Base-by-base conservation (phyloP, 1,140 invertebrate genomes). In the Lutraria rhynchaena region DNA sequence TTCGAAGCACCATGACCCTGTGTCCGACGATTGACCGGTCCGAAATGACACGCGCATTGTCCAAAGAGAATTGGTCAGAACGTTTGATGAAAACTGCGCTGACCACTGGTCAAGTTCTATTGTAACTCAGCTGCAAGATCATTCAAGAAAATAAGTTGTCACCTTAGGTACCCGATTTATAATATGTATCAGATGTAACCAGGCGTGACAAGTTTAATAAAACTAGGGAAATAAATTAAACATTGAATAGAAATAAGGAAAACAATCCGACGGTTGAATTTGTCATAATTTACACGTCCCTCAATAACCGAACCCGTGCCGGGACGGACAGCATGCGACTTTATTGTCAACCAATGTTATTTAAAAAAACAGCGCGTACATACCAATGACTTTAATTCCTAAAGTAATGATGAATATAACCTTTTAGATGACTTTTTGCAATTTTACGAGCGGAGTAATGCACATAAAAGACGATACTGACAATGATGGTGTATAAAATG, bases 11-110 rank as follows among this genome's bases (percentile, higher is more conserved):
- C 37, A 37, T 75, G 73, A 75, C 73, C 73, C 41, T 61, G 58
- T 75, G 73, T 75, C 73, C 73, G 55, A 15, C n/a, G 19, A 75
- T n/a, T 75, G 73, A 75, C 73, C 73, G 73, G 73, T 75, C 73
- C 73, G 73, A 75, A 75, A 75, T 75, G 73, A 60, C 73, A 61
- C 57, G 41, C 44, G 55, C 58, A 75, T 75, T 75, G 73, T 75
- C 58, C 55, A 60, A 60, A 49, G 35, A 60, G 73, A 75, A 75
- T 75, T 75, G 73, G 73, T 61, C 33, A 44, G 58, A 49, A 61
- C 73, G 73, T 61, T 61, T 75, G 53, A 75, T 75, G 73, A 75
- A 75, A 75, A 60, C 73, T 61, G 41, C 44, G 44, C 53, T 75
- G 73, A 75, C 73, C 73, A 61, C 24, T 60, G 73, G 73, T 63